Base-by-base conservation (phyloP, 2,113 vertebrate genomes). In the Aptenodytes forsteri region DNA sequence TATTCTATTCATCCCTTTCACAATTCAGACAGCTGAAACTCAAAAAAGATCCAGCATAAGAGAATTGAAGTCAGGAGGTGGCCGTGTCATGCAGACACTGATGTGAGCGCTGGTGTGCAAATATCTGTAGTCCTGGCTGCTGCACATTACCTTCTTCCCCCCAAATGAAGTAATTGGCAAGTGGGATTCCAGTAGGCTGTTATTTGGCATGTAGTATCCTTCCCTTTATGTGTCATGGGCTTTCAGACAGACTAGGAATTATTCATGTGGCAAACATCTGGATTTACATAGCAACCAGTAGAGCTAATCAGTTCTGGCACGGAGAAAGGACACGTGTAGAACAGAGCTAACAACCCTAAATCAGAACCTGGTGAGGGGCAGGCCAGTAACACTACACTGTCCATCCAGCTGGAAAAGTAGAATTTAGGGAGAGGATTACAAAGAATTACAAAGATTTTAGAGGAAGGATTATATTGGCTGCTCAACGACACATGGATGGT, bases 261-360 rank as follows among this genome's bases (percentile, higher is more conserved):
- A 94, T 42, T 56, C 46, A 70, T 84, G 50, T 96, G 65, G 76
- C 76, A 97, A 95, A 96, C 96, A 94, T 75, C 93, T 96, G 87
- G 92, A 82, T 94, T 86, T 83, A 25, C 85, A 83, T 5, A 38
- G 72, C 30, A 73, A 76, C 70, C 69, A 77, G n/a, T 20, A 83
- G 62, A 75, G 26, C 42, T 92, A 94, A 96, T 92, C 83, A 84
- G 10, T 44, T 77, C 72, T 89, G 92, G 91, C 78, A 87, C 2
- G 2, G 52, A 67, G 77, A 87, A 40, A n/a, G 71, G 46, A 34
- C 21, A 30, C 7, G 18, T 64, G 89, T 59, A 75, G 49, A 71
- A 93, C 0, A 58, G 70, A 89, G 30, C 61, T 81, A 96, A 56
- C 40, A 83, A 72, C 16, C 25, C 49, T 25, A 61, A 85, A 90